phyloP scores from a whole-genome alignment of 2,113 vertebrate genomes.

The Sinosuthora webbiana region DNA sequence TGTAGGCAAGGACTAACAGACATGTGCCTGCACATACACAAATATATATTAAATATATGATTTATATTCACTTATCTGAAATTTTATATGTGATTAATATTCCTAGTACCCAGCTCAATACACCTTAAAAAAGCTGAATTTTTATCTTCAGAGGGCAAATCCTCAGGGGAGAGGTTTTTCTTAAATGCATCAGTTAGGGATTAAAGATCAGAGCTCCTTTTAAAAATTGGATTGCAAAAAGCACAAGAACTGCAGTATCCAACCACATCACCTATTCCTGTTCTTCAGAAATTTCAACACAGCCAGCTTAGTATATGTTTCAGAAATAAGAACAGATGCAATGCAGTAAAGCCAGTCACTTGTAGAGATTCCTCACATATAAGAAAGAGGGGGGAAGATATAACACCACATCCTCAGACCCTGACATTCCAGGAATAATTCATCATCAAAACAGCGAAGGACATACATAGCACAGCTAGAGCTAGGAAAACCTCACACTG shows the following conservation, averaged over 20 bases:
- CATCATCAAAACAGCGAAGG: not conserved
- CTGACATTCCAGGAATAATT: not conserved
- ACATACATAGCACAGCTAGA: not conserved
- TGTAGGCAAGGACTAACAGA: not conserved
- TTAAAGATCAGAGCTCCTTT: not conserved
- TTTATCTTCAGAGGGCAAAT: not conserved
- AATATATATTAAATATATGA: accelerated
- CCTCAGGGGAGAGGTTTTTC: not conserved
- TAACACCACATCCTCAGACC: not conserved
- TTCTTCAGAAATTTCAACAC: not conserved
- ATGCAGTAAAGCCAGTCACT: not conserved
- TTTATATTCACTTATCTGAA: not conserved
- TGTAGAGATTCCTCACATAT: not conserved
- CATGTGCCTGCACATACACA: not conserved
- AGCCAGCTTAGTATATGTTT: not conserved
- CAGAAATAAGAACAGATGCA: not conserved
- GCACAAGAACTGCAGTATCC: not conserved
- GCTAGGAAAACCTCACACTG: not conserved
- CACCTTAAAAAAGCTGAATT: not conserved
- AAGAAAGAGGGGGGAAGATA: too few relatives aligned
- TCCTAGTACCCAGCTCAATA: accelerated
- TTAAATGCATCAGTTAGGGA: not conserved
- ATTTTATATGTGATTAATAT: not conserved
- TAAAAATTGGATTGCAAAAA: not conserved
- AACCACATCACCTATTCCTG: not conserved